Base-by-base conservation (phyloP, 1,140 invertebrate genomes). In the Leguminivora glycinivorella region DNA sequence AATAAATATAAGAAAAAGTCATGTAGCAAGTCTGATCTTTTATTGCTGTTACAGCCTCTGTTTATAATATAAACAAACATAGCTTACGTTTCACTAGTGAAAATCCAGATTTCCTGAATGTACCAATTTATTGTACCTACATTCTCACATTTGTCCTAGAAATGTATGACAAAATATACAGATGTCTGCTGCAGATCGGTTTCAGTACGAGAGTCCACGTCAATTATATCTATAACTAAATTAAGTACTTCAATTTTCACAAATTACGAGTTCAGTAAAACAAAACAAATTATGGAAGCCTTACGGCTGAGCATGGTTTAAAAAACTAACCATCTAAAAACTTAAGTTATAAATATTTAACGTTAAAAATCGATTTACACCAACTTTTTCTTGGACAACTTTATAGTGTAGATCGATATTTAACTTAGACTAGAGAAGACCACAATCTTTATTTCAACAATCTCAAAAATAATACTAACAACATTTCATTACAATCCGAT, bases 11-110 rank as follows among this genome's bases (percentile, higher is more conserved):
- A 82, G 77, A 81, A 74, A 75, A 73, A 73, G 76, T 70, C 38
- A 70, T 38, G 47, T 68, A 80, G 74, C 83, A 83, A 81, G 81
- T 89, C 82, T 83, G 85, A 89, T 85, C 85, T 89, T 84, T 91
- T 89, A 91, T 92, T 92, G 91, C 90, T 92, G 87, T 90, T 81
- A 89, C 88, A 92, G 89, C 89, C 86, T 92, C 83, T 79, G 78
- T 89, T 88, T 85, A 85, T 87, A 83, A 85, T 90, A 90, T 84
- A 89, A 88, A 89, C 85, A 88, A 89, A 85, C 79, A 86, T 85
- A 81, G 82, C 82, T 87, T 90, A 87, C 77, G 80, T 82, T 87
- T 83, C 82, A 83, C 84, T 85, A 89, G 81, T 84, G 85, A 85
- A 84, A 85, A 87, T 82, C 83, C 84, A 86, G 82, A 87, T 87